Conservation (phyloP, 2,113 vertebrate species). For the Callipepla squamata region DNA sequence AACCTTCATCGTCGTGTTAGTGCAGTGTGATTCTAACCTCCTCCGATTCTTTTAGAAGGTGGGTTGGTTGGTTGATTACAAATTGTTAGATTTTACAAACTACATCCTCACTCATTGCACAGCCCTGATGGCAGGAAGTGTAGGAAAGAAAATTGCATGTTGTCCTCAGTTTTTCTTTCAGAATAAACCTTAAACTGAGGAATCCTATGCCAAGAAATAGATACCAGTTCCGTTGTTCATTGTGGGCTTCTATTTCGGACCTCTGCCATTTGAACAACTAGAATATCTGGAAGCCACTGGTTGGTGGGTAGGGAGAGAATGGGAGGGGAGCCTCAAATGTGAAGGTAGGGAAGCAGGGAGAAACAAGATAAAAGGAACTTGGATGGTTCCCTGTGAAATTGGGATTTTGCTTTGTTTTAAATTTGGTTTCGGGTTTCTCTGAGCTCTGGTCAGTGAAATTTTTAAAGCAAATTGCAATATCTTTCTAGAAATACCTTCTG, state of each 20-base stretch:
- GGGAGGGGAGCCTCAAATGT: rapidly evolving
- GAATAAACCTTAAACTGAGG: neutral
- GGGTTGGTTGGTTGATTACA: neutral
- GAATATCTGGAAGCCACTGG: neutral
- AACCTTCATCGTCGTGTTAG: neutral
- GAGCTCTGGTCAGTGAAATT: neutral
- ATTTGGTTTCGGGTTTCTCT: neutral
- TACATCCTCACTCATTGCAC: neutral
- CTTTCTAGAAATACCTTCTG: neutral
- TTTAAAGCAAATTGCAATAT: neutral
- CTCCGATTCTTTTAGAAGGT: neutral
- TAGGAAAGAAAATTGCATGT: neutral
- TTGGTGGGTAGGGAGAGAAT: neutral
- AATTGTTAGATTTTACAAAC: constrained; percentile 1
- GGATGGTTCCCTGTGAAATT: neutral
- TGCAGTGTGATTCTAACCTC: neutral
- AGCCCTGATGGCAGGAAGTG: neutral
- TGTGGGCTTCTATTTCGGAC: neutral
- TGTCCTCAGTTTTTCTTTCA: neutral
- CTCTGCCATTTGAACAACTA: rapidly evolving
- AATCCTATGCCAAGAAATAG: neutral
- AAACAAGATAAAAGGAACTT: neutral
- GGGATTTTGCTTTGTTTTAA: neutral
- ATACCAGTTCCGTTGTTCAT: rapidly evolving
- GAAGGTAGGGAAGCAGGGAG: rapidly evolving